Evolutionary conservation across 2,888 invertebrate species (phyloP).

Genomic region (Trachelus iudaicus): DNA sequence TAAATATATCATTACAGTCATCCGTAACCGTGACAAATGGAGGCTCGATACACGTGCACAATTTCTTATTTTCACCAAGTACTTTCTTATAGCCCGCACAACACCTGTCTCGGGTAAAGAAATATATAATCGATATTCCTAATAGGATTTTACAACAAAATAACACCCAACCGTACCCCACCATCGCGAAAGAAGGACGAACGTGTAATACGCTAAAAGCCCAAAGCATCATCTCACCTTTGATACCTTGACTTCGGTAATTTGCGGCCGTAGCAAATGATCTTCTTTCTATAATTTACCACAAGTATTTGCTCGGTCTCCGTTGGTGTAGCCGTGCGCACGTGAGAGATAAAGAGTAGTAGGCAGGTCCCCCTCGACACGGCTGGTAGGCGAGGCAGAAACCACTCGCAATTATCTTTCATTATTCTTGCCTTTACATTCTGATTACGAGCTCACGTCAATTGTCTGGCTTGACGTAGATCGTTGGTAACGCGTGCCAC

Average conservation of each 20-base stretch:
- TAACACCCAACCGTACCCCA: background rate
- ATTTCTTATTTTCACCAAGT: no score
- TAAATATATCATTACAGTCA: background rate
- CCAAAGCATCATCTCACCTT: background rate
- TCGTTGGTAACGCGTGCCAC: background rate
- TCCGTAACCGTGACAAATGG: background rate
- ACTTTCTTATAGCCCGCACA: background rate
- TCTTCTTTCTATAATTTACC: background rate
- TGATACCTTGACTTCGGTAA: background rate
- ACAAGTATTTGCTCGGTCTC: background rate
- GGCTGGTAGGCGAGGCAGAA: background rate
- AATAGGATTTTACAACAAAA: background rate
- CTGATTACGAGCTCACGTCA: background rate
- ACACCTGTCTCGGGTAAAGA: background rate
- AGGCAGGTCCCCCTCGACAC: background rate
- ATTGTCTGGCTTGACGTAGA: background rate
- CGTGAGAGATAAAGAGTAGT: background rate
- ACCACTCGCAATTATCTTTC: background rate
- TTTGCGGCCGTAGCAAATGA: background rate
- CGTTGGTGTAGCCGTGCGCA: background rate
- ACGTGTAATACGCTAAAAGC: background rate
- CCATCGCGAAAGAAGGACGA: background rate
- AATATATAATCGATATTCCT: background rate
- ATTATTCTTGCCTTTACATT: background rate
- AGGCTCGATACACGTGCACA: background rate